These are phyloP conservation scores for Malacoctenus gilli DNA, from an alignment of 2,797 vertebrate genomes.

Conservation along the genomic window DNA sequence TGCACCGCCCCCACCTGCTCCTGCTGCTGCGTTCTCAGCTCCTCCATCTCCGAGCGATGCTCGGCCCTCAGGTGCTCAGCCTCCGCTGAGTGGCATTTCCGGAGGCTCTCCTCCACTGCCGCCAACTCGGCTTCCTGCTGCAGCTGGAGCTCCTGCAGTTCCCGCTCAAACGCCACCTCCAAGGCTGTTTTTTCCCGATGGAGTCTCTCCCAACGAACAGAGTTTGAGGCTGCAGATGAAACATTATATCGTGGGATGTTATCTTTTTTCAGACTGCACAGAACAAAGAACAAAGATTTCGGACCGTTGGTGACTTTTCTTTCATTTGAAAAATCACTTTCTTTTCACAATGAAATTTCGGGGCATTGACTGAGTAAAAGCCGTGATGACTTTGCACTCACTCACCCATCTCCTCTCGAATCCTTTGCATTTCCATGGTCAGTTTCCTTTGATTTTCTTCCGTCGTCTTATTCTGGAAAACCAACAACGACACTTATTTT, in stretches of 20 bases:
- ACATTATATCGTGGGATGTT: not conserved
- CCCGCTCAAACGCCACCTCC: constrained; percentile 86
- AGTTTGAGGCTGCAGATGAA: constrained; percentile 80
- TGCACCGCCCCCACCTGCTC: constrained; percentile 83
- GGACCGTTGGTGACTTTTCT: no score
- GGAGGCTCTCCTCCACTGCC: constrained; percentile 84
- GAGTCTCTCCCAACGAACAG: constrained; percentile 83
- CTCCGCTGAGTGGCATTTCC: constrained; percentile 81
- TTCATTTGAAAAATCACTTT: no score
- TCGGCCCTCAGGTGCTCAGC: constrained; percentile 83
- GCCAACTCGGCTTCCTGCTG: constrained; percentile 89
- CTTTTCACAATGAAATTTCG: no score
- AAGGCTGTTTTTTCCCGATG: constrained; percentile 88
- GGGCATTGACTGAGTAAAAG: not conserved
- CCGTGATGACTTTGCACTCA: constrained; percentile 33
- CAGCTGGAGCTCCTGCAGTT: constrained; percentile 84
- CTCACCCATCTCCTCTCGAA: constrained; percentile 95
- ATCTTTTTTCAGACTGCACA: no score
- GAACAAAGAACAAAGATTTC: no score
- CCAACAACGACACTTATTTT: no score
- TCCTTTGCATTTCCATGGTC: constrained; percentile 86
- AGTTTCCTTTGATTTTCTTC: constrained; percentile 88
- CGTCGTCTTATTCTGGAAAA: constrained; percentile 87
- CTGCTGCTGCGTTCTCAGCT: constrained; percentile 85
- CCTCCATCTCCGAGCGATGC: constrained; percentile 85